These are phyloP conservation scores for Phenganax subtilis DNA, from an alignment of 92 coral and sea anemone species.

Conservation along the genomic window DNA sequence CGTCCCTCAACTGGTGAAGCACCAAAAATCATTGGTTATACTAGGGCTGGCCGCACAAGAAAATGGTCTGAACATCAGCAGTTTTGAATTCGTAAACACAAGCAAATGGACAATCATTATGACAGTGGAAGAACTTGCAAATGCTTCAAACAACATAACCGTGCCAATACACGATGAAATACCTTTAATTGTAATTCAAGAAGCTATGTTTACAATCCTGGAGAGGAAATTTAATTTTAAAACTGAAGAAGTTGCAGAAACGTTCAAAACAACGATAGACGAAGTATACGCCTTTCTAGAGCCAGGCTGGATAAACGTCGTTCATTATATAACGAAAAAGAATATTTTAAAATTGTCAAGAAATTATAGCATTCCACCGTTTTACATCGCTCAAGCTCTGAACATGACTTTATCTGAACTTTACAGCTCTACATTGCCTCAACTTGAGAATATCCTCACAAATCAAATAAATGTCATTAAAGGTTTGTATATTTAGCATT, in stretches of 20 bases:
- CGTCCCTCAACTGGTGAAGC: background rate
- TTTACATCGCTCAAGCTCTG: conserved; percentile 32
- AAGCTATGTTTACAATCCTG: conserved; percentile 35
- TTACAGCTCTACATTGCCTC: conserved; percentile 28
- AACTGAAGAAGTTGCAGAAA: conserved; percentile 30
- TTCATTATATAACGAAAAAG: conserved; percentile 26
- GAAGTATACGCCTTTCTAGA: conserved; percentile 24
- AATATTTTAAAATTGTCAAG: conserved; percentile 7
- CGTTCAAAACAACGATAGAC: background rate
- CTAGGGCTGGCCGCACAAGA: background rate
- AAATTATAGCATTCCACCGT: conserved; percentile 21
- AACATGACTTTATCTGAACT: conserved; percentile 22
- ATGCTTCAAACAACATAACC: conserved; percentile 14
- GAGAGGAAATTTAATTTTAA: conserved; percentile 33
- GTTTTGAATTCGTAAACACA: conserved; percentile 19
- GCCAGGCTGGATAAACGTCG: conserved; percentile 31
- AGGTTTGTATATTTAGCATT: conserved; percentile 11
- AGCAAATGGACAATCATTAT: conserved; percentile 35
- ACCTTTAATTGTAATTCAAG: conserved; percentile 1
- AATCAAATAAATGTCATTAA: conserved; percentile 17
- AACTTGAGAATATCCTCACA: conserved; percentile 28
- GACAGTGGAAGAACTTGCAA: conserved; percentile 19
- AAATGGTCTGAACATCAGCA: conserved; percentile 4
- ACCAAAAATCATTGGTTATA: background rate
- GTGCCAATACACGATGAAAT: conserved; percentile 11